phyloP scores from a whole-genome alignment of 2,797 vertebrate species.

The Scomberomorus guttatus region DNA sequence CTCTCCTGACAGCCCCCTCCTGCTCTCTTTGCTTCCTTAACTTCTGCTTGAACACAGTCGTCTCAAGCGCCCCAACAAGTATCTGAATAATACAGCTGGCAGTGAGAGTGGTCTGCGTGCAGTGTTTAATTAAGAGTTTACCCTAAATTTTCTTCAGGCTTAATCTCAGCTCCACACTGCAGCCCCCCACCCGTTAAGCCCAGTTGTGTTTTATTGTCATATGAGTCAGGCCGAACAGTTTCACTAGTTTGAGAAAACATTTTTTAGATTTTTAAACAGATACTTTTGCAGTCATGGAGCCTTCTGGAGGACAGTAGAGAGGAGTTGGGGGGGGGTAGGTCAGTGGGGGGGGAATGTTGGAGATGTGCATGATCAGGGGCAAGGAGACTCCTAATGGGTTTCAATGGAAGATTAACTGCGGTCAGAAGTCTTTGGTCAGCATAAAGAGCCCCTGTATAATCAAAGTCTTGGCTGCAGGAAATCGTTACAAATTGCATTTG shows the following conservation, averaged over 20 bases:
- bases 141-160: constrained; percentile 32
- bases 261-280: no score
- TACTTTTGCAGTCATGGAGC: constrained; percentile 16
- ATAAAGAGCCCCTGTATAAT: constrained; percentile 81
- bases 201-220: constrained; percentile 28
- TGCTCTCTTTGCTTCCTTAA: constrained; percentile 40
- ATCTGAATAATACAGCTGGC: constrained; percentile 75
- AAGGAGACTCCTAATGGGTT: constrained; percentile 79
- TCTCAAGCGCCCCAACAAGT: constrained; percentile 43
- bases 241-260: constrained; percentile 5
- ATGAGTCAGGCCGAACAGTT: constrained; percentile 1
- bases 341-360: constrained; percentile 37
- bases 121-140: constrained; percentile 77
- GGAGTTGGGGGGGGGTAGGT: constrained; percentile 6
- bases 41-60: constrained; percentile 39
- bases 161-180: constrained; percentile 17
- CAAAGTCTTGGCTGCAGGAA: constrained; percentile 75
- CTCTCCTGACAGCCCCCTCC: constrained; percentile 47
- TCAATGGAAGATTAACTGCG: constrained; percentile 84
- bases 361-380: constrained; percentile 49
- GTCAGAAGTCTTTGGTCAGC: constrained; percentile 85
- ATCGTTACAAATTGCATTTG: constrained; percentile 86
- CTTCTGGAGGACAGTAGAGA: constrained; percentile 21
- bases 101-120: constrained; percentile 66
- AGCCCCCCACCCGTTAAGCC: background rate